Conservation (phyloP, 2,888 invertebrate species). For the Seira musarum region DNA sequence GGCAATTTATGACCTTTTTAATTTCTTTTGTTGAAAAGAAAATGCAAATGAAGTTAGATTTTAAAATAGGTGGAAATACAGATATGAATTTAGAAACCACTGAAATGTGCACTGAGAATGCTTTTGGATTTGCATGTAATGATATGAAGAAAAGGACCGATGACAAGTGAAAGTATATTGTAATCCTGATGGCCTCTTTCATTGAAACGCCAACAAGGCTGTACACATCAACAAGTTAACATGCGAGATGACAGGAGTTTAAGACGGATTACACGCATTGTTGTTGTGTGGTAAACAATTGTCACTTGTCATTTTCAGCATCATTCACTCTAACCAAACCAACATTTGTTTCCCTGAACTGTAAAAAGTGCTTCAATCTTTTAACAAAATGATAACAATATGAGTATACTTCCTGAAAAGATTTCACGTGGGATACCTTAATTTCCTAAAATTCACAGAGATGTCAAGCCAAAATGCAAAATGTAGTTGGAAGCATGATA, state of each 20-base stretch:
- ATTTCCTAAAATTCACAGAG: neutral
- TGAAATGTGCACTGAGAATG: too few species aligned
- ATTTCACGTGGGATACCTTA: neutral
- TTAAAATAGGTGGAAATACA: too few species aligned
- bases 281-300: conserved; percentile 47
- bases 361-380: neutral
- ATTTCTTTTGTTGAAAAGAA: too few species aligned
- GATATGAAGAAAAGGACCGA: conserved; percentile 26
- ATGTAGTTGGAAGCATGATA: too few species aligned
- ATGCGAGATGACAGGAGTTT: neutral
- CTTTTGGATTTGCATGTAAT: conserved; percentile 6
- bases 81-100: too few species aligned
- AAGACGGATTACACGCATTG: conserved; percentile 18
- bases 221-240: conserved; percentile 8
- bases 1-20: too few species aligned
- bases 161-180: conserved; percentile 47
- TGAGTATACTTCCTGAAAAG: neutral
- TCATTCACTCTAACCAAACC: neutral
- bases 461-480: neutral
- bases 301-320: conserved; percentile 45
- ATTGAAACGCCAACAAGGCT: conserved; percentile 21
- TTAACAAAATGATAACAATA: neutral
- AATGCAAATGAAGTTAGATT: too few species aligned
- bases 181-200: conserved; percentile 39
- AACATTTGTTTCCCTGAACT: too few species aligned